phyloP scores from a whole-genome alignment of 2,888 invertebrate species.

The Venustoraphidia nigricollis region DNA sequence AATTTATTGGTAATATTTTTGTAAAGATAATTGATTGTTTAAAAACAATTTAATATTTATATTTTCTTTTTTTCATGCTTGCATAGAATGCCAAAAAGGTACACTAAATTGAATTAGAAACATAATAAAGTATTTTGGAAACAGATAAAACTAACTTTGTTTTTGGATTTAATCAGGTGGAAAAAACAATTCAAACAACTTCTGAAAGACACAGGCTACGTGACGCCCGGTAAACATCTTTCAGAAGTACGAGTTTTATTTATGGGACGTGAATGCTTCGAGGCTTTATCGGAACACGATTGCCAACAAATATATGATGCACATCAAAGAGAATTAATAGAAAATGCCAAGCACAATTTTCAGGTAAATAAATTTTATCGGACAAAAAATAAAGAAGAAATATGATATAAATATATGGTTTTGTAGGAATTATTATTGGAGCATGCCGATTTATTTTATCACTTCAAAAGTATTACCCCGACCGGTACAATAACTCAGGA shows the following conservation, averaged over 20 bases:
- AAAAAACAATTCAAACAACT: constrained; percentile 88
- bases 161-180: constrained; percentile 42
- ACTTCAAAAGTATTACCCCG: constrained; percentile 79
- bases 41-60: constrained; percentile 7
- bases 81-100: constrained; percentile 18
- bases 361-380: constrained; percentile 34
- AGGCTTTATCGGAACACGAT: constrained; percentile 77
- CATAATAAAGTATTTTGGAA: too few relatives aligned
- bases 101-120: neutral
- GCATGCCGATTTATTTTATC: constrained; percentile 84
- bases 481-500: constrained; percentile 85
- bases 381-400: neutral
- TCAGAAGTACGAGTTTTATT: constrained; percentile 81
- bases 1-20: too few relatives aligned
- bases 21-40: constrained; percentile 4
- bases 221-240: constrained; percentile 87
- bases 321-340: constrained; percentile 81
- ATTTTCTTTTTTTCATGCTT: constrained; percentile 8
- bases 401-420: neutral
- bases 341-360: constrained; percentile 79
- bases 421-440: constrained; percentile 73
- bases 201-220: constrained; percentile 85
- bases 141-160: too few relatives aligned
- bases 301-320: constrained; percentile 86
- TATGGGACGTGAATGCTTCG: constrained; percentile 89